Conservation (phyloP, 1,140 invertebrate species). For the Brachionus manjavacas region DNA sequence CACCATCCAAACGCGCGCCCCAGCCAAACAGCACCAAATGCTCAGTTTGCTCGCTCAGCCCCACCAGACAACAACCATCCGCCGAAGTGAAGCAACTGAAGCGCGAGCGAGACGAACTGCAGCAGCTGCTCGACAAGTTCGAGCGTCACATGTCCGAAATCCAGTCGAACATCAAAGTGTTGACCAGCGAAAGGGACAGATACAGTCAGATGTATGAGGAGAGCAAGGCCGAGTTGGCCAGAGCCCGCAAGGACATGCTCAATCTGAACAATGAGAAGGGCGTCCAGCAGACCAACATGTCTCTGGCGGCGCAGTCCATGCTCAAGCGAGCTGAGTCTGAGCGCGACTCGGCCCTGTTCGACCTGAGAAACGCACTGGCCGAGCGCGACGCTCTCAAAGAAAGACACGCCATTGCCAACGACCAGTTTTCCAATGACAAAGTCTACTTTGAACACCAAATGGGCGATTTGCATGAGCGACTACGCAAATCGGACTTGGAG, state of each 20-base stretch:
- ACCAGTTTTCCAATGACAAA: conserved; percentile 53
- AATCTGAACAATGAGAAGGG: background rate
- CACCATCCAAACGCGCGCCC: background rate
- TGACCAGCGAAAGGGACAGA: conserved; percentile 56
- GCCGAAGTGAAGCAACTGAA: conserved; percentile 49
- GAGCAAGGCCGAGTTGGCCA: conserved; percentile 6
- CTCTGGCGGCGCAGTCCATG: conserved; percentile 55
- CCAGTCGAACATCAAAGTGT: conserved; percentile 56
- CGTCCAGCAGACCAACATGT: conserved; percentile 50
- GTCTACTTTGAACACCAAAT: conserved; percentile 54
- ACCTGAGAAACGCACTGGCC: conserved; percentile 51
- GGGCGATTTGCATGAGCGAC: conserved; percentile 49
- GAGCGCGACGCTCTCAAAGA: conserved; percentile 56
- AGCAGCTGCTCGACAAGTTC: conserved; percentile 56
- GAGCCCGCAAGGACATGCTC: background rate
- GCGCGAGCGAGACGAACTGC: conserved; percentile 55
- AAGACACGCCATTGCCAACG: conserved; percentile 49
- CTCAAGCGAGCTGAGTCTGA: conserved; percentile 56
- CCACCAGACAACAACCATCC: background rate
- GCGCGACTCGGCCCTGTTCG: conserved; percentile 53
- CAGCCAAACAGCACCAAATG: background rate
- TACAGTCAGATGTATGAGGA: conserved; percentile 56
- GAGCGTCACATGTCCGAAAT: conserved; percentile 57
- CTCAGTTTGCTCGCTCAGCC: conserved; percentile 45
- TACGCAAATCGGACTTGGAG: conserved; percentile 21